phyloP scores from a whole-genome alignment of 2,888 invertebrate genomes.

The Xanthia togata region DNA sequence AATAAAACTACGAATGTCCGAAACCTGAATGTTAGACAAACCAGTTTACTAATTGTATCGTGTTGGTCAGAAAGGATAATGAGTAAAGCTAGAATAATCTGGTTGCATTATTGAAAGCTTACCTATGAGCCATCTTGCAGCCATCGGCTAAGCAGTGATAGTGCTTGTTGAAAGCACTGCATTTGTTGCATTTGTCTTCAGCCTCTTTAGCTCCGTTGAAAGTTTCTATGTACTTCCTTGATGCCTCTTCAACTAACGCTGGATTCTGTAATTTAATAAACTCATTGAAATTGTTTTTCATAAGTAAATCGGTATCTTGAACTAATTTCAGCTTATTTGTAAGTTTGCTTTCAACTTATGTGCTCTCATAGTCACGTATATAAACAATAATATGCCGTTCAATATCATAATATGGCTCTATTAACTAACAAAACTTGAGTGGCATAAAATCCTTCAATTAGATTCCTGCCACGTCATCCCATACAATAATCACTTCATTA shows the following conservation, averaged over 20 bases:
- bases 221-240: constrained; percentile 88
- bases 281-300: not conserved
- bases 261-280: constrained; percentile 81
- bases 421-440: constrained; percentile 58
- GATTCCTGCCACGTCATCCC: constrained; percentile 50
- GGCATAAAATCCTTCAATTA: constrained; percentile 67
- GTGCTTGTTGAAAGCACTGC: constrained; percentile 94
- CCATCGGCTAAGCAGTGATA: constrained; percentile 96
- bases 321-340: not conserved
- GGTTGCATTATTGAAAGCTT: constrained; percentile 50
- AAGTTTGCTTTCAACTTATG: not conserved
- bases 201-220: constrained; percentile 88
- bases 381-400: not conserved
- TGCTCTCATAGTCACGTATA: not conserved
- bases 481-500: constrained; percentile 59
- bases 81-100: not conserved
- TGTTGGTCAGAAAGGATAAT: not conserved
- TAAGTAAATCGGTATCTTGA: not conserved
- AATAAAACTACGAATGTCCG: not conserved
- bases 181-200: constrained; percentile 89
- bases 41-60: not conserved
- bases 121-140: constrained; percentile 94
- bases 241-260: constrained; percentile 90
- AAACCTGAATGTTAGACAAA: not conserved
- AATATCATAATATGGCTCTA: constrained; percentile 38